Evolutionary conservation across 2,888 invertebrate genomes (phyloP).

Genomic region (Drepana falcataria): DNA sequence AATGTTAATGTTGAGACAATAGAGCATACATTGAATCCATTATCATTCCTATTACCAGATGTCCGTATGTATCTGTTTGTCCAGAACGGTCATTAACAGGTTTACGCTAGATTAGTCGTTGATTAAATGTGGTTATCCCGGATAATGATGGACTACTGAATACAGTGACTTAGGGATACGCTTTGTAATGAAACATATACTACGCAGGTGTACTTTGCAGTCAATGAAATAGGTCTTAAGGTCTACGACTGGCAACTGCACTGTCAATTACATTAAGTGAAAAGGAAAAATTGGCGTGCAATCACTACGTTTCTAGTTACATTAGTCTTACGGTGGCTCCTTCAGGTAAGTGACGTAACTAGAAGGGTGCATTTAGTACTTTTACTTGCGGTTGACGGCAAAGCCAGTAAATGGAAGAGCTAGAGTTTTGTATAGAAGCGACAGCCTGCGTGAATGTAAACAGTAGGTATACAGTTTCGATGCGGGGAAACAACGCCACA

Average conservation of each 20-base stretch:
- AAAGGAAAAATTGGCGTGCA: background rate
- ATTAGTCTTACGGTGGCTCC: conserved; percentile 20
- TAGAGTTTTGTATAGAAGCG: no score
- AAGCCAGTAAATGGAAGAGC: conserved; percentile 20
- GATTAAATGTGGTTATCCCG: background rate
- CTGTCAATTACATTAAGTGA: conserved; percentile 9
- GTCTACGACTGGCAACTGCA: conserved; percentile 4
- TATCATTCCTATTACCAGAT: no score
- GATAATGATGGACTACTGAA: no score
- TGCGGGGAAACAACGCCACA: no score
- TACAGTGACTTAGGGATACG: no score
- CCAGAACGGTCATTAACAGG: background rate
- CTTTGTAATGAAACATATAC: no score
- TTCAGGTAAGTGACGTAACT: conserved; percentile 21
- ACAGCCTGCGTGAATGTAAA: conserved; percentile 4
- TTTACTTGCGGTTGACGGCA: conserved; percentile 21
- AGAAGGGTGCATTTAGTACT: conserved; percentile 29
- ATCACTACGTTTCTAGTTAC: background rate
- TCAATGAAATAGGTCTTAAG: background rate
- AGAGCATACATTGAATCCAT: background rate
- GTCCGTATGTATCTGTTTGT: background rate
- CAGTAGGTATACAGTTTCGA: background rate
- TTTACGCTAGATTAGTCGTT: conserved; percentile 1
- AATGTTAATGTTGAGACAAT: background rate
- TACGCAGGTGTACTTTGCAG: background rate